A percentile compares a stretch with the other conserved stretches of the same genome.
These are phyloP conservation scores for Verasper variegatus DNA, from an alignment of 2,113 vertebrate species.

Conservation along the genomic window DNA sequence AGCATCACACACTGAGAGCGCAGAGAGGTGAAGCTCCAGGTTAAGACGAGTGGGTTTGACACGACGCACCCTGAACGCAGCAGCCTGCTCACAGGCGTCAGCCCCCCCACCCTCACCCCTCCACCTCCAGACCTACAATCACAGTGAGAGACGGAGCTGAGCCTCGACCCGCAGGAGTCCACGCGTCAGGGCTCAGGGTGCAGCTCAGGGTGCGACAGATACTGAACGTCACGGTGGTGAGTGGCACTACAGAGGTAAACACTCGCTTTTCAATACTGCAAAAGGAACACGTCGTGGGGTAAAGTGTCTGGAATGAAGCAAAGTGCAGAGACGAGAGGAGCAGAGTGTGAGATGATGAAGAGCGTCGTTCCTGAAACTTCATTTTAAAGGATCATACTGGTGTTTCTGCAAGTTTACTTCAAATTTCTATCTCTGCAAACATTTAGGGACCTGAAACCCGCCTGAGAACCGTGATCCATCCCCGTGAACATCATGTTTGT, in stretches of 20 bases:
- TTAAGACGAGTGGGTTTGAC: slow-evolving; percentile 68
- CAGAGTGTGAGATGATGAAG: background rate
- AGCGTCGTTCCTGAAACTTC: background rate
- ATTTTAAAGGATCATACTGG: background rate
- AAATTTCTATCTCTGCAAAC: background rate
- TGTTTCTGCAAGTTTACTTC: slow-evolving; percentile 14
- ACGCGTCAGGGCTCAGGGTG: background rate
- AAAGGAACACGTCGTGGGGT: slow-evolving; percentile 6
- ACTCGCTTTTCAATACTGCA: slow-evolving; percentile 29
- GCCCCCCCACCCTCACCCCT: background rate
- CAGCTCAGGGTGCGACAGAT: slow-evolving; percentile 2
- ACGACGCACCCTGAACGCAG: background rate
- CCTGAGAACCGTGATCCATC: background rate
- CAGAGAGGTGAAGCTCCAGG: slow-evolving; percentile 41
- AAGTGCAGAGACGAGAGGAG: slow-evolving; percentile 6
- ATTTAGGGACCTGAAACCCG: background rate
- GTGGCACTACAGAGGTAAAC: slow-evolving; percentile 24
- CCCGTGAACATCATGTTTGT: background rate
- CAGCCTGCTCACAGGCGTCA: background rate
- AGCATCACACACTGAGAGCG: slow-evolving; percentile 51
- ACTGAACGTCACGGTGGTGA: slow-evolving; percentile 7
- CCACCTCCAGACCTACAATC: background rate
- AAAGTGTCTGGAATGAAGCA: background rate
- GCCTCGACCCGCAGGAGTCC: background rate
- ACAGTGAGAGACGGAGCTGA: background rate